Percentiles rank a stretch among this genome's conserved stretches.
Evolutionary conservation across 2,113 vertebrate genomes (phyloP).

Genomic region (Brachypteracias leptosomus): DNA sequence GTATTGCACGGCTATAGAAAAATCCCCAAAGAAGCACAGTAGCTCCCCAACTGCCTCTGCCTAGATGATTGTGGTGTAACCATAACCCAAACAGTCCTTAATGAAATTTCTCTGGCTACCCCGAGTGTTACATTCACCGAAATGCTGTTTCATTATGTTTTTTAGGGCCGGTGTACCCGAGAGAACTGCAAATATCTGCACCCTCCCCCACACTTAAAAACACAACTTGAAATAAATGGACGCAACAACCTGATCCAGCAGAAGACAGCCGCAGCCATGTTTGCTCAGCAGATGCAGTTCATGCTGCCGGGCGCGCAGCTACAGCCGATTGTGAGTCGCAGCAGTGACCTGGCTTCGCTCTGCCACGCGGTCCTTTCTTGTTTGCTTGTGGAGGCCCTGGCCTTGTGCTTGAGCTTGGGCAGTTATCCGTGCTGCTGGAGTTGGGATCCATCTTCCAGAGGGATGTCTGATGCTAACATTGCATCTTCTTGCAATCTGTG

Average conservation of each 20-base stretch:
- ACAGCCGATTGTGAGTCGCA: constrained; percentile 88
- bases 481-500: background rate
- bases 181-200: constrained; percentile 99
- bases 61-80: background rate
- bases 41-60: background rate
- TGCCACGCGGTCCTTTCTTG: background rate
- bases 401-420: background rate
- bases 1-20: background rate
- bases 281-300: constrained; percentile 98
- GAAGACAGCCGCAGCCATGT: constrained; percentile 95
- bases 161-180: constrained; percentile 91
- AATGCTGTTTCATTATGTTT: constrained; percentile 1
- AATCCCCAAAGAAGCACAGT: background rate
- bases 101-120: background rate
- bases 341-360: rapidly evolving
- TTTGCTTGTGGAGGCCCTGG: rapidly evolving
- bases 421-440: rapidly evolving
- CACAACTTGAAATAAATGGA: constrained; percentile 96
- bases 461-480: background rate
- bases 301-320: constrained; percentile 92
- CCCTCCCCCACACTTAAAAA: constrained; percentile 96
- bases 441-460: background rate
- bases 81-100: constrained; percentile 9
- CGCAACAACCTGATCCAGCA: constrained; percentile 99
- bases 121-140: background rate